phyloP scores from a whole-genome alignment of 2,797 vertebrate species.

The Labeo calbasu region DNA sequence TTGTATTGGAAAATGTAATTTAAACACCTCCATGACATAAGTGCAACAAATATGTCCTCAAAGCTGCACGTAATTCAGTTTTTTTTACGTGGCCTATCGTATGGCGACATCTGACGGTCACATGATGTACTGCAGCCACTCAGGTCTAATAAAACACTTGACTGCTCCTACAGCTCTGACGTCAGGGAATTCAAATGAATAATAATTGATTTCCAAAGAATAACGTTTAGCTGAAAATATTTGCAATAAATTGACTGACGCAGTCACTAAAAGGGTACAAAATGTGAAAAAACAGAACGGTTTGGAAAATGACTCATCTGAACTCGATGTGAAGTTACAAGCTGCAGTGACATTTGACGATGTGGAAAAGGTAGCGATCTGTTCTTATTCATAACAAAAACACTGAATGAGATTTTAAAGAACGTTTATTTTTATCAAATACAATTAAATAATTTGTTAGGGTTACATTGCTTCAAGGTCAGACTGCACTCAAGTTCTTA shows the following conservation, averaged over 20 bases:
- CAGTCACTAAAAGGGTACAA: background rate
- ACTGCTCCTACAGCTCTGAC: background rate
- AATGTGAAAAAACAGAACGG: background rate
- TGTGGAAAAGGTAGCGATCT: background rate
- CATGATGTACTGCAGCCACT: constrained; percentile 2
- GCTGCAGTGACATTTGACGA: background rate
- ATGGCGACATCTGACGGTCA: constrained; percentile 74
- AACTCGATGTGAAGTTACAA: background rate
- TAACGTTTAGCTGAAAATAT: background rate
- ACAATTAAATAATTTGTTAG: background rate
- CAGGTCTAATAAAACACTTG: background rate
- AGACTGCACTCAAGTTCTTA: background rate
- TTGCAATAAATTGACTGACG: background rate
- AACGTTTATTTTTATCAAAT: background rate
- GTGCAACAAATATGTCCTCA: background rate
- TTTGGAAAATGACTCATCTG: background rate
- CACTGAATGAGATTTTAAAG: background rate
- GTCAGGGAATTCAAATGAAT: background rate
- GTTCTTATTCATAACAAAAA: background rate
- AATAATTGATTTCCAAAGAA: background rate
- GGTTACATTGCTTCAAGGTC: background rate
- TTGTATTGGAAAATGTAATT: background rate
- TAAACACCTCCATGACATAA: constrained; percentile 6
- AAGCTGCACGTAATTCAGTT: background rate
- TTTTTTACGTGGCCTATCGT: constrained; percentile 29